Conservation (phyloP, 2,888 invertebrate genomes). For the Trichogramma evanescens region DNA sequence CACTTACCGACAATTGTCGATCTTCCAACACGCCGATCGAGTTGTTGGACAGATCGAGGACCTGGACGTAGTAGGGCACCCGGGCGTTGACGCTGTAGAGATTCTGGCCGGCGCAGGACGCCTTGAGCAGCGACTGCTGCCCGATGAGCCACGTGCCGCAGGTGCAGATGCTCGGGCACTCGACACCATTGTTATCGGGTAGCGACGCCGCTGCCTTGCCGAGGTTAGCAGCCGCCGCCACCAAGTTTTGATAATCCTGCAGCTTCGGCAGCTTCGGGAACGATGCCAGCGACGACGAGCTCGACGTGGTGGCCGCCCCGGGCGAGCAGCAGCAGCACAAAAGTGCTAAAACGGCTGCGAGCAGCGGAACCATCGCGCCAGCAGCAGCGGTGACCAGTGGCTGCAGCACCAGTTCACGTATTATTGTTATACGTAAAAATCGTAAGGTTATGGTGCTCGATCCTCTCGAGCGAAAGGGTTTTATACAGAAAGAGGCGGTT, state of each 20-base stretch:
- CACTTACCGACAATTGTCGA: conserved; percentile 37
- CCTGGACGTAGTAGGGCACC: conserved; percentile 33
- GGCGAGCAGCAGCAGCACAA: conserved; percentile 12
- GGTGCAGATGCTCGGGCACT: conserved; percentile 34
- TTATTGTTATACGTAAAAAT: too few relatives aligned
- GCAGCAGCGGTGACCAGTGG: not conserved
- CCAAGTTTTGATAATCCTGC: conserved; percentile 2
- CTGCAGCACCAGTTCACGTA: too few relatives aligned
- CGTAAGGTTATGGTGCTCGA: too few relatives aligned
- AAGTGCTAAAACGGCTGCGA: not conserved
- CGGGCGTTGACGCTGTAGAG: conserved; percentile 38
- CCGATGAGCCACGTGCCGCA: conserved; percentile 34
- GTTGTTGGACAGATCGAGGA: conserved; percentile 42
- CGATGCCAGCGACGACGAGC: conserved; percentile 16
- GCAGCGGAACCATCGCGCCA: conserved; percentile 7
- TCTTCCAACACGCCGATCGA: conserved; percentile 34
- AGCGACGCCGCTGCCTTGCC: conserved; percentile 5
- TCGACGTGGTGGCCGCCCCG: not conserved
- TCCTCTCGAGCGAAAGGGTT: too few relatives aligned
- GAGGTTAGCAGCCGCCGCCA: not conserved
- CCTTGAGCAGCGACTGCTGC: conserved; percentile 27
- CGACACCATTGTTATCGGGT: not conserved
- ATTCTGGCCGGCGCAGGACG: conserved; percentile 34
- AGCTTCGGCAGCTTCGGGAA: conserved; percentile 8
- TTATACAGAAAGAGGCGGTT: too few relatives aligned